Evolutionary conservation across 2,888 invertebrate species (phyloP), one percentile per base, ranked within the genome.

Genomic region (Drosophila nigritarsus): DNA sequence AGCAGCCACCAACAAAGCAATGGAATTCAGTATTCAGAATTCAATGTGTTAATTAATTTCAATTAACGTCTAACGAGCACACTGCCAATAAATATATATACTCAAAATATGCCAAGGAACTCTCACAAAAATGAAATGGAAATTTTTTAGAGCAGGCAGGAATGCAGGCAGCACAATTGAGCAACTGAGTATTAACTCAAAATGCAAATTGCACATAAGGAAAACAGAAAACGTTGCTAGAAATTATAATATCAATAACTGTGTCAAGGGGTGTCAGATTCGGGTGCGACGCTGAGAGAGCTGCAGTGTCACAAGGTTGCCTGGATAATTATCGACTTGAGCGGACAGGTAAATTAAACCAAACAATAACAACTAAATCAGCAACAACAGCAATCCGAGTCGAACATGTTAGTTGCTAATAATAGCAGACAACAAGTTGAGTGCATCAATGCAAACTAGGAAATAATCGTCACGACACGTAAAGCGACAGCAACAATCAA

Each of bases 21-120:
- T 50, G 59, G 50, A 61, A 67, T 64, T 61, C 36, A 34, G 62
- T 65, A 55, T 71, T 56, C 38, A 54, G 38, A 56, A 50, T 65
- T 65, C 45, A 78, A 77, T 75, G 76, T 89, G 90, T 80, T 90
- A 90, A 90, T 90, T 89, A 86, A 89, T 89, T 89, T 89, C 81
- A 90, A 90, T 90, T 90, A 89, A 70, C 83, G 65, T 60, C 68
- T 74, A 87, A 87, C 79, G 69, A 84, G 76, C 72, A 53, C n/a
- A 29, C 61, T 64, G 53, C 29, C 45, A 64, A 63, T 68, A 73
- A 67, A 68, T 49, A 32, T 29, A 29, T 11, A 65, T 5, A 62
- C 27, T 34, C 54, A 27, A 54, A 58, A 27, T n/a, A 20, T 45
- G 32, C 13, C 40, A 65, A 59, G 59, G 32, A 83, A 65, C 53